A percentile compares a stretch with the other conserved stretches of the same genome.
Conservation (phyloP, 2,113 vertebrate species). For the Microtus oregoni region DNA sequence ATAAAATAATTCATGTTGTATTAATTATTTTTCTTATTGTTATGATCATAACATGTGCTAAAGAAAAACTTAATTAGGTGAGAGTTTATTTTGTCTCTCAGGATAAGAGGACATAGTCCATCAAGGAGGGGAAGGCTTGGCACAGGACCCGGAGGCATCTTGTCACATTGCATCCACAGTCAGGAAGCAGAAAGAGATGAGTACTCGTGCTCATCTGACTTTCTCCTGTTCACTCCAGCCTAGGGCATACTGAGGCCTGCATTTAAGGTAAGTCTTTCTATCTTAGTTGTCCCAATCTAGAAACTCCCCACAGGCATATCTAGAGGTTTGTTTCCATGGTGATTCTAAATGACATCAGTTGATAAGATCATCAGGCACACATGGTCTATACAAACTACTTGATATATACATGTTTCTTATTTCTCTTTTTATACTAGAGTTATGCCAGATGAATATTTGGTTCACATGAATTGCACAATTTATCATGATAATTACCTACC, state of each 20-base stretch:
- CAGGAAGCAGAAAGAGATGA: not conserved
- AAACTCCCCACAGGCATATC: not conserved
- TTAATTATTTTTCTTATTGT: not conserved
- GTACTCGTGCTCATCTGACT: accelerated
- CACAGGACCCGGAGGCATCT: not conserved
- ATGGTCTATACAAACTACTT: not conserved
- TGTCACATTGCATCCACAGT: not conserved
- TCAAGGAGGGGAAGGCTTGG: not conserved
- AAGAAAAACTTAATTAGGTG: not conserved
- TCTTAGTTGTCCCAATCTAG: not conserved
- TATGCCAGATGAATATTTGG: not conserved
- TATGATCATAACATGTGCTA: not conserved
- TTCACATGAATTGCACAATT: not conserved
- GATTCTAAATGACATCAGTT: not conserved
- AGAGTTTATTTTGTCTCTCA: not conserved
- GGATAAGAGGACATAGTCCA: not conserved
- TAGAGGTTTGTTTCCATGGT: not conserved
- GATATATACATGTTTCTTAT: not conserved
- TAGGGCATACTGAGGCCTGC: too few species aligned
- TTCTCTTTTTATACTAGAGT: not conserved
- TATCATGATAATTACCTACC: not conserved
- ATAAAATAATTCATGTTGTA: not conserved
- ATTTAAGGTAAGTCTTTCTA: not conserved
- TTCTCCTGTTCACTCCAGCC: not conserved
- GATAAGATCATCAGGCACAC: too few species aligned